A percentile compares a stretch with the other conserved stretches of the same genome.
These are phyloP conservation scores for Stenodema calcarata DNA, from an alignment of 2,888 invertebrate genomes.

Conservation along the genomic window DNA sequence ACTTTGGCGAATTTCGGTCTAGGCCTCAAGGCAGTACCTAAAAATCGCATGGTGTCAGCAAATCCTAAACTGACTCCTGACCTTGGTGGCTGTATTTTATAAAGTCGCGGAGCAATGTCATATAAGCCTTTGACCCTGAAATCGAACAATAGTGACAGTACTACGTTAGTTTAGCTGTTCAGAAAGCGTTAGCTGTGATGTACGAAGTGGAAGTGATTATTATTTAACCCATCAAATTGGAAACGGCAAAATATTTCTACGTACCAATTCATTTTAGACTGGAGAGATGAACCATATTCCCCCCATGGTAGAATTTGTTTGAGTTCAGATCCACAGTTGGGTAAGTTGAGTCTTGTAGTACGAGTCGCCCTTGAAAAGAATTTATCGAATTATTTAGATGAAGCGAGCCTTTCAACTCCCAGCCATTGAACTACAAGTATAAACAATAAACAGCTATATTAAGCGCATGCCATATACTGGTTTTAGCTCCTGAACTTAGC, in stretches of 20 bases:
- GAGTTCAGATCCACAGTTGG: neutral
- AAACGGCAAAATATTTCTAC: neutral
- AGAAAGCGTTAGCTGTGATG: no score
- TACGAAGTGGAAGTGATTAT: no score
- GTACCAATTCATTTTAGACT: neutral
- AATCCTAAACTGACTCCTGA: neutral
- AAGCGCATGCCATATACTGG: no score
- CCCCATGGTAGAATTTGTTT: neutral
- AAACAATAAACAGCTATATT: no score
- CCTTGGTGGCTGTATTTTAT: neutral
- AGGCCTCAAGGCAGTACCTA: neutral
- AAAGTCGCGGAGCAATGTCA: neutral
- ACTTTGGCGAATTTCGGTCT: conserved; percentile 5
- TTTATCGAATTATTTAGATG: no score
- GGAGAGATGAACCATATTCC: neutral
- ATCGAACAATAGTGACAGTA: neutral
- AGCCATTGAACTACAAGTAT: no score
- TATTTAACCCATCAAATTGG: no score
- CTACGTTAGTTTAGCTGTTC: no score
- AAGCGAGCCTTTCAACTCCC: no score
- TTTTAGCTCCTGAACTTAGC: no score
- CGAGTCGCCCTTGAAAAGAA: neutral
- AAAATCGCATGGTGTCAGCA: neutral
- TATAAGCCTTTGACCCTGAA: neutral
- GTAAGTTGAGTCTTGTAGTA: neutral